Conservation (phyloP, 2,113 vertebrate species). For the Takifugu bimaculatus region DNA sequence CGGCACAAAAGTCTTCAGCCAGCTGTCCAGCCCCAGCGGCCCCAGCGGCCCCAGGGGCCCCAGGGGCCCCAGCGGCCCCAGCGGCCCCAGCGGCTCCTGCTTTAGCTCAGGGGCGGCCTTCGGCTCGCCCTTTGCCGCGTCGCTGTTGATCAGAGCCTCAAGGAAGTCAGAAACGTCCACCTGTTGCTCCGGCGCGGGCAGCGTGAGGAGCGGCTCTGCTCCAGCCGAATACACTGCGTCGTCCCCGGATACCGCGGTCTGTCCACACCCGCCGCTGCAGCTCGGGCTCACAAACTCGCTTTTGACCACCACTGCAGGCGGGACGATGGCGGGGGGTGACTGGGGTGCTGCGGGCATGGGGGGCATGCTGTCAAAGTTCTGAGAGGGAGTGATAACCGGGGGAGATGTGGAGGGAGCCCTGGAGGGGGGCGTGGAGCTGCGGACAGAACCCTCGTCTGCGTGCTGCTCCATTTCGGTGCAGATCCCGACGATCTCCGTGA, state of each 20-base stretch:
- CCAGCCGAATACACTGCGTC: conserved; percentile 48
- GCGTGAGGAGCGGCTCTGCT: conserved; percentile 47
- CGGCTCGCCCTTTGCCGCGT: conserved; percentile 39
- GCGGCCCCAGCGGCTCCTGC: conserved; percentile 52
- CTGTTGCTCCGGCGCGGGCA: conserved; percentile 59
- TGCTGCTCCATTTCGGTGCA: conserved; percentile 78
- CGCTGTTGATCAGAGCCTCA: conserved; percentile 62
- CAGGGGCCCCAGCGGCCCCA: too few relatives aligned
- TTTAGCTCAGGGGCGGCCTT: conserved; percentile 54
- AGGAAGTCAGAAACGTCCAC: conserved; percentile 67
- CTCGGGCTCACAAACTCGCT: conserved; percentile 71
- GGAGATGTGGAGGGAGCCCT: too few relatives aligned
- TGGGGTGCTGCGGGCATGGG: too few relatives aligned
- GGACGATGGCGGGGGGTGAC: conserved; percentile 36
- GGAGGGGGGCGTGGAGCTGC: conserved; percentile 36
- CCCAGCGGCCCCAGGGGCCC: too few relatives aligned
- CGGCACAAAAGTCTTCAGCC: conserved; percentile 33
- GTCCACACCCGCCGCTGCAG: conserved; percentile 77
- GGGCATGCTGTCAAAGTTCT: too few relatives aligned
- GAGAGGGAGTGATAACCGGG: too few relatives aligned
- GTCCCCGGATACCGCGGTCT: conserved; percentile 42
- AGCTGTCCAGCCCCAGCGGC: conserved; percentile 57
- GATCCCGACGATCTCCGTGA: conserved; percentile 92
- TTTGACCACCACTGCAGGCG: conserved; percentile 67
- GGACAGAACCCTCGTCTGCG: conserved; percentile 34